A percentile compares a stretch with the other conserved stretches of the same genome.
These are phyloP conservation scores for Rhinogobio ventralis DNA, from an alignment of 2,797 vertebrate genomes.

Conservation along the genomic window DNA sequence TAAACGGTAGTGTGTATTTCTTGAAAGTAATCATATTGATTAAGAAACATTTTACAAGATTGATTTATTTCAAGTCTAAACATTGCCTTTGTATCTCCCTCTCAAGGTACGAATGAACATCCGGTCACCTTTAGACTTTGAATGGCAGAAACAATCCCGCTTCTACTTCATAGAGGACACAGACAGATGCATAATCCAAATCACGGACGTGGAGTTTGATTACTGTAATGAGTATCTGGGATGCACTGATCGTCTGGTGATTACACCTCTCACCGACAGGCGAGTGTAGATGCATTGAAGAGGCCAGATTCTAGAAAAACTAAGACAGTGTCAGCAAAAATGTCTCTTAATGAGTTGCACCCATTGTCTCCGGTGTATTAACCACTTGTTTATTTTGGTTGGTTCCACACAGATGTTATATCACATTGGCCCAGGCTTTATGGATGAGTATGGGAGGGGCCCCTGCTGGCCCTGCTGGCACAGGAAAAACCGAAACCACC, in stretches of 20 bases:
- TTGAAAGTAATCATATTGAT: neutral
- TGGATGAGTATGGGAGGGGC: conserved; percentile 91
- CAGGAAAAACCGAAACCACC: conserved; percentile 81
- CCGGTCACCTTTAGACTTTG: conserved; percentile 80
- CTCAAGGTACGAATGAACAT: conserved; percentile 81
- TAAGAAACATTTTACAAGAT: neutral
- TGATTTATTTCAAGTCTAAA: neutral
- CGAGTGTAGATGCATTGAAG: conserved; percentile 57
- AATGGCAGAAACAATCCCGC: conserved; percentile 87
- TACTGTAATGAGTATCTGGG: conserved; percentile 90
- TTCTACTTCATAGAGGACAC: conserved; percentile 86
- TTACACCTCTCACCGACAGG: conserved; percentile 88
- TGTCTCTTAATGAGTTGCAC: neutral
- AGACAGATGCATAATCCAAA: conserved; percentile 83
- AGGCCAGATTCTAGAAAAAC: neutral
- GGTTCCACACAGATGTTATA: conserved; percentile 82
- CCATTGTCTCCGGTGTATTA: neutral
- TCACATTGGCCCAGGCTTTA: conserved; percentile 86
- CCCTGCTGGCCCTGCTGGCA: conserved; percentile 82
- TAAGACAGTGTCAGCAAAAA: neutral
- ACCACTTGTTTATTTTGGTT: conserved; percentile 18
- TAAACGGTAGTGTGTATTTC: neutral
- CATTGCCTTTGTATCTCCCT: neutral
- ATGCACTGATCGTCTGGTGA: conserved; percentile 87
- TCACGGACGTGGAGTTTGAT: conserved; percentile 86